These are phyloP conservation scores for Disparrhopalites patrizii DNA, from an alignment of 2,888 invertebrate species.

Conservation along the genomic window DNA sequence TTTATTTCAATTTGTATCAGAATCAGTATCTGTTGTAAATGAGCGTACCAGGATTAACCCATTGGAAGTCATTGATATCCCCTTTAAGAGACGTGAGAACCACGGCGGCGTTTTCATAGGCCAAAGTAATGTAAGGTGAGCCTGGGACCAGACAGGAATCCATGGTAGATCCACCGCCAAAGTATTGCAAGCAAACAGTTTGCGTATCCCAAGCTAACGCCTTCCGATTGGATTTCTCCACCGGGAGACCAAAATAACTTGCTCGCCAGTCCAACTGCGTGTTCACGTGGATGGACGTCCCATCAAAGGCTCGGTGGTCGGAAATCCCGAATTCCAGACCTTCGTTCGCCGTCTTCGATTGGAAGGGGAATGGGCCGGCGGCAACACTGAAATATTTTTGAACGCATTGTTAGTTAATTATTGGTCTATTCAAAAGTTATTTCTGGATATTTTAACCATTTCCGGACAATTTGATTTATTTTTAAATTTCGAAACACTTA, in stretches of 20 bases:
- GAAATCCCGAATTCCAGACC: slow-evolving; percentile 36
- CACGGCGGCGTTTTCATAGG: slow-evolving; percentile 33
- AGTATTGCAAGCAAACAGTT: slow-evolving; percentile 38
- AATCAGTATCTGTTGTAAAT: neutral
- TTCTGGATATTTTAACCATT: neutral
- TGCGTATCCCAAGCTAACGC: slow-evolving; percentile 40
- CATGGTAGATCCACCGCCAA: slow-evolving; percentile 30
- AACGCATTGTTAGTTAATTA: neutral
- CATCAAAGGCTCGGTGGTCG: slow-evolving; percentile 36
- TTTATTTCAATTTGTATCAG: neutral
- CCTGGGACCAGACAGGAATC: slow-evolving; percentile 41
- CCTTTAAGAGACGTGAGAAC: slow-evolving; percentile 35
- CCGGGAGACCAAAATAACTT: slow-evolving; percentile 28
- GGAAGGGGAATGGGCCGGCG: slow-evolving; percentile 44
- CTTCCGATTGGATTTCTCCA: slow-evolving; percentile 29
- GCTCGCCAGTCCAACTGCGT: slow-evolving; percentile 34
- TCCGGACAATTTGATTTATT: neutral
- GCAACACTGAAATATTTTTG: slow-evolving; percentile 13
- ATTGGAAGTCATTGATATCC: slow-evolving; percentile 25
- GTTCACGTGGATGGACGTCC: slow-evolving; percentile 35
- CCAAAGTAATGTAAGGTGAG: slow-evolving; percentile 41
- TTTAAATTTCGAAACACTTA: slow-evolving; percentile 22
- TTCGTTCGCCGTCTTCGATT: slow-evolving; percentile 25
- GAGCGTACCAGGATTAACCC: slow-evolving; percentile 34
- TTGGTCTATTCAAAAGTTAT: neutral